Conservation (phyloP, 2,797 vertebrate species). For the Chrosomus eos region DNA sequence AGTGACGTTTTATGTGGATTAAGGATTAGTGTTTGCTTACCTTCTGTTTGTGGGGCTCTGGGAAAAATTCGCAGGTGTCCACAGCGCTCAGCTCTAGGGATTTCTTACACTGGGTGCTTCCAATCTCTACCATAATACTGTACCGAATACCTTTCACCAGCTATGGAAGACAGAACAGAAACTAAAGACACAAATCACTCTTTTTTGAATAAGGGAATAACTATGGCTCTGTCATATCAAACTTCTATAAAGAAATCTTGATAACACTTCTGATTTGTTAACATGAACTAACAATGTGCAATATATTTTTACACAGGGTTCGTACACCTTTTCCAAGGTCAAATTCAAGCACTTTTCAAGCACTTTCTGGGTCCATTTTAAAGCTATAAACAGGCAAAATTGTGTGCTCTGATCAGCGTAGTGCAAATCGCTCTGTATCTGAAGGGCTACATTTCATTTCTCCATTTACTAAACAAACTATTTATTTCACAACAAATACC, state of each 20-base stretch:
- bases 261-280: background rate
- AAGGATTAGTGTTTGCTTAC: slow-evolving; percentile 60
- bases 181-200: background rate
- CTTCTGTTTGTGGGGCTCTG: slow-evolving; percentile 77
- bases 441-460: too few relatives aligned
- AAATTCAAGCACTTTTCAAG: too few relatives aligned
- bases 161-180: slow-evolving; percentile 65
- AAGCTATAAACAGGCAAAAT: too few relatives aligned
- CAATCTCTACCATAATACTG: slow-evolving; percentile 78
- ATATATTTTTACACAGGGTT: too few relatives aligned
- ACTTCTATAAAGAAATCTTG: background rate
- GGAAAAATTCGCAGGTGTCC: slow-evolving; percentile 76
- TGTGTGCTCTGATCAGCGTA: too few relatives aligned
- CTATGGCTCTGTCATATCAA: background rate
- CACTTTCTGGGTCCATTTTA: too few relatives aligned
- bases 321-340: too few relatives aligned
- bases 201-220: background rate
- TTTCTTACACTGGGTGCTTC: slow-evolving; percentile 82
- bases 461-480: too few relatives aligned
- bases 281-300: background rate
- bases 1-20: slow-evolving; percentile 12
- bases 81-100: slow-evolving; percentile 60
- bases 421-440: too few relatives aligned
- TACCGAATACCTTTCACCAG: slow-evolving; percentile 80
- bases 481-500: too few relatives aligned